Percentiles rank a stretch among this genome's conserved stretches.
Conservation (phyloP, 2,113 vertebrate species). For the Gadus macrocephalus region DNA sequence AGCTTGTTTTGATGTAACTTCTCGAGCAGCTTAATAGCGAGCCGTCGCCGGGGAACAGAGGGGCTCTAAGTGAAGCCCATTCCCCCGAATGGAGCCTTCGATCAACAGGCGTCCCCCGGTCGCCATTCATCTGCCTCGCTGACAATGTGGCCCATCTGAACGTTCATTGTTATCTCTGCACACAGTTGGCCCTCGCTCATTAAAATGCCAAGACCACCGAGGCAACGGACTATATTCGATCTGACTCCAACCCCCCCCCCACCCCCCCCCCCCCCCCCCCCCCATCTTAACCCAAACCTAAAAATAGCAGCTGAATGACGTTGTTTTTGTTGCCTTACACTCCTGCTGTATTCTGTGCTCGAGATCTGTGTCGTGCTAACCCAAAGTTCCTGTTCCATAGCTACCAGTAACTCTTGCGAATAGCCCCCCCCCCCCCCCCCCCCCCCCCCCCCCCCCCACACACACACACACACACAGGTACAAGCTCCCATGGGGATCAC, state of each 20-base stretch:
- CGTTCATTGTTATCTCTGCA: not conserved
- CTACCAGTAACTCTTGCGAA: constrained; percentile 3
- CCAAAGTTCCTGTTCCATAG: constrained; percentile 49
- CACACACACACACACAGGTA: too few species aligned
- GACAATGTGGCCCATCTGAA: not conserved
- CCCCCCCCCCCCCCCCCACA: too few species aligned
- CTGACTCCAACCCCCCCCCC: not conserved
- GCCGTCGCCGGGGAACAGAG: too few species aligned
- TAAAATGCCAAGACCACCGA: not conserved
- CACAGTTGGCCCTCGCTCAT: not conserved
- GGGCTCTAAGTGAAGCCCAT: too few species aligned
- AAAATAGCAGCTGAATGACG: constrained; percentile 22
- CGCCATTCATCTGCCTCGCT: not conserved
- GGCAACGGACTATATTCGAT: constrained; percentile 14
- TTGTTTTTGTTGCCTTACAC: constrained; percentile 7
- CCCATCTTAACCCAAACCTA: too few species aligned
- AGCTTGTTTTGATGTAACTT: too few species aligned
- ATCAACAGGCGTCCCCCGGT: not conserved
- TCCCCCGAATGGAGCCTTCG: not conserved
- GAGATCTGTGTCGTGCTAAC: constrained; percentile 12
- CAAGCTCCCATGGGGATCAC: too few species aligned
- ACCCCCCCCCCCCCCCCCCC: constrained; percentile 6
- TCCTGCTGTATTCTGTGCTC: constrained; percentile 1
- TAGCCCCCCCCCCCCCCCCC: too few species aligned
- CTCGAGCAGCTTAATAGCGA: too few species aligned